Evolutionary conservation across 2,113 vertebrate species (phyloP), one percentile per base, ranked within the genome.

Genomic region (Phylloscopus whistleri): DNA sequence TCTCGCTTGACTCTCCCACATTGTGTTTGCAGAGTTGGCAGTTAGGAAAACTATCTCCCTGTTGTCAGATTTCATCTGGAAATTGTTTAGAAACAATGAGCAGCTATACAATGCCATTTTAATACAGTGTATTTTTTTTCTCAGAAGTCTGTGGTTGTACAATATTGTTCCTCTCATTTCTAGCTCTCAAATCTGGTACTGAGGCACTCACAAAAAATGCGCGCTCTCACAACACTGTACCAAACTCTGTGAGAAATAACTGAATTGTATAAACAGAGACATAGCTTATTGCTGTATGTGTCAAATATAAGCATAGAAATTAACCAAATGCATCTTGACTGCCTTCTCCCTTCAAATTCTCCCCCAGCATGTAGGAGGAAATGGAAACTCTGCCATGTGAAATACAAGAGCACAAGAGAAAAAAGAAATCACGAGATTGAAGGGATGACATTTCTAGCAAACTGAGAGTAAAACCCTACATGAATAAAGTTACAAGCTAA

Each of bases 51-150:
- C 20, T 28, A 74, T 75, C 52, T 80, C 72, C 10, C 23, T 75
- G 15, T 88, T 90, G 84, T 52, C n/a, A 84, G 28, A 68, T 93
- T 92, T 94, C 76, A 87, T 96, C 85, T 96, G 93, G 83, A 94
- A 96, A 87, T 91, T 2, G 3, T 93, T 95, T 93, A 68, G 63
- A 90, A 90, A 90, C 90, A 94, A 90, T 86, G 84, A 90, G 86
- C 6, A 74, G 31, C 33, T 39, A 56, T 86, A 96, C 23, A 76
- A 81, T 81, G 64, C 26, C 44, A 58, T 78, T 97, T 95, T 92
- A 46, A 85, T 43, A 7, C 17, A 59, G 39, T 84, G 3, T 41
- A 13, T 37, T 93, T 93, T 55, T n/a, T 93, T 95, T 48, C 41
- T 87, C 63, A 77, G 63, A 68, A 48, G 12, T 30, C 28, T 83